Conservation (phyloP, 1,140 invertebrate genomes). For the Delia radicum region DNA sequence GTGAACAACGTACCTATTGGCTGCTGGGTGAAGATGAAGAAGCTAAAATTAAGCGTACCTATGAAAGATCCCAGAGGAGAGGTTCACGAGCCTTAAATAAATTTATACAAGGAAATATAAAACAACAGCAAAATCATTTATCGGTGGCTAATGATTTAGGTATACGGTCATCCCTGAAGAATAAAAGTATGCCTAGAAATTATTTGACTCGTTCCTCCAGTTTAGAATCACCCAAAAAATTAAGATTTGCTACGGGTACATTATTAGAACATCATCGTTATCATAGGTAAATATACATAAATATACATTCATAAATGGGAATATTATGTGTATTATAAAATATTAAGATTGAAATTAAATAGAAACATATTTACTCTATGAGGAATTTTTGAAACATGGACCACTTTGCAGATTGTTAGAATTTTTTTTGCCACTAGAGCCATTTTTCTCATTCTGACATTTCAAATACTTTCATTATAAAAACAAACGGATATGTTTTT, state of each 20-base stretch:
- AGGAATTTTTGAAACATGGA: too few relatives aligned
- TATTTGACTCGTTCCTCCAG: slow-evolving; percentile 65
- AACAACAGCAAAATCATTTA: slow-evolving; percentile 33
- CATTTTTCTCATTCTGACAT: too few relatives aligned
- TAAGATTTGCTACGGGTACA: slow-evolving; percentile 73
- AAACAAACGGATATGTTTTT: too few relatives aligned
- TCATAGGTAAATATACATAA: slow-evolving; percentile 54
- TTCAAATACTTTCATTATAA: too few relatives aligned
- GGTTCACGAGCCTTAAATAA: slow-evolving; percentile 50
- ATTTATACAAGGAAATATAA: slow-evolving; percentile 49
- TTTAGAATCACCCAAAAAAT: slow-evolving; percentile 76
- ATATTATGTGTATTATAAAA: too few relatives aligned
- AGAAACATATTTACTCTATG: too few relatives aligned
- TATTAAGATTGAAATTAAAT: too few relatives aligned
- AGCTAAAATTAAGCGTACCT: slow-evolving; percentile 58
- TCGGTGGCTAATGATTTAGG: slow-evolving; percentile 47
- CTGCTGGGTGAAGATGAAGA: slow-evolving; percentile 72
- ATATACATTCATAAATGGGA: too few relatives aligned
- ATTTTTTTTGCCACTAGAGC: too few relatives aligned
- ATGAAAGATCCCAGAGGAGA: slow-evolving; percentile 58
- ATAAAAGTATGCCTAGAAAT: slow-evolving; percentile 46
- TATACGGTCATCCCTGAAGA: slow-evolving; percentile 67
- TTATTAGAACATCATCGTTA: slow-evolving; percentile 66
- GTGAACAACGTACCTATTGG: slow-evolving; percentile 84
- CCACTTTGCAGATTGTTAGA: too few relatives aligned